phyloP scores from a whole-genome alignment of 1,140 invertebrate species.

The Cotesia chilonis region DNA sequence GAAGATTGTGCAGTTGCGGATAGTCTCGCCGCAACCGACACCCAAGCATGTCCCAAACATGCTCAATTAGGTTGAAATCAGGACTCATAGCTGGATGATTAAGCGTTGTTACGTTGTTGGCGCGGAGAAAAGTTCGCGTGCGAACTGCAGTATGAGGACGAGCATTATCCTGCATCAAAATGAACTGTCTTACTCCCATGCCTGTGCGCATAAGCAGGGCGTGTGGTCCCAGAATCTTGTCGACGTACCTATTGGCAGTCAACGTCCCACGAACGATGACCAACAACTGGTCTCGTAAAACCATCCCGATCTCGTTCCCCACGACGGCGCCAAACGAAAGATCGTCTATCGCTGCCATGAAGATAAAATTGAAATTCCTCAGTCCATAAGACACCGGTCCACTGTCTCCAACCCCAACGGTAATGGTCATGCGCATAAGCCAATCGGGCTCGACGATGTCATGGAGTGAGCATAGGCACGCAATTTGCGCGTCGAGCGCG shows the following conservation, averaged over 20 bases:
- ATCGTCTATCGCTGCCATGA: constrained; percentile 36
- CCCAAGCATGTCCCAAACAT: constrained; percentile 51
- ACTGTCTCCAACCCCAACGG: constrained; percentile 28
- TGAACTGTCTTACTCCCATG: constrained; percentile 22
- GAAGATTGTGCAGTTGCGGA: not conserved
- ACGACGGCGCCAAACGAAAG: constrained; percentile 42
- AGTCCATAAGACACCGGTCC: constrained; percentile 38
- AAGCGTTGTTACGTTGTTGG: constrained; percentile 42
- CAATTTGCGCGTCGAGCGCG: too few species aligned
- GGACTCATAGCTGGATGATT: constrained; percentile 56
- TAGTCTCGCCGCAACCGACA: constrained; percentile 19
- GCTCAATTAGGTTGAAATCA: constrained; percentile 61
- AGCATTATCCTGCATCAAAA: constrained; percentile 42
- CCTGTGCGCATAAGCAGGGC: constrained; percentile 15
- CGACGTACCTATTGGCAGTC: constrained; percentile 18
- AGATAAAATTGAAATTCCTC: constrained; percentile 42
- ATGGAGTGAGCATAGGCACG: not conserved
- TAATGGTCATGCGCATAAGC: constrained; percentile 18
- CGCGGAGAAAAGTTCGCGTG: constrained; percentile 43
- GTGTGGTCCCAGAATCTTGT: constrained; percentile 11
- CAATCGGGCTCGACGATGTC: constrained; percentile 7
- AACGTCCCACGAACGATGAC: constrained; percentile 34
- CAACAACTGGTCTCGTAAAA: constrained; percentile 42
- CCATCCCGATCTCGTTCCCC: constrained; percentile 45
- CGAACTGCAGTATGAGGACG: constrained; percentile 41